Percentiles rank a stretch among this genome's conserved stretches.
These are phyloP conservation scores for Spodoptera frugiperda DNA, from an alignment of 1,140 invertebrate genomes.

Conservation along the genomic window DNA sequence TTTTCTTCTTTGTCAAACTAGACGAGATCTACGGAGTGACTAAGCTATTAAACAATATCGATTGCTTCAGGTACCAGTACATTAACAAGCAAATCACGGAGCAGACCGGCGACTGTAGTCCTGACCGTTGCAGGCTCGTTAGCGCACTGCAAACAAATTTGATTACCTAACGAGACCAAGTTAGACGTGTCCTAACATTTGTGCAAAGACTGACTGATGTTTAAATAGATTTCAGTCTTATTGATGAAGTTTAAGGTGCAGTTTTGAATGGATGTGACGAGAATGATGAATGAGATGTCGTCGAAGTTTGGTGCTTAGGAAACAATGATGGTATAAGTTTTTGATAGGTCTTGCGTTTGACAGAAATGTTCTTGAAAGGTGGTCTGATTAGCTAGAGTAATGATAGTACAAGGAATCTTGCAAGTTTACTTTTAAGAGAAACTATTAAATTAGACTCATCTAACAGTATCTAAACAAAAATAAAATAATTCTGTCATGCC, in stretches of 20 bases:
- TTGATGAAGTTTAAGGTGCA: not conserved
- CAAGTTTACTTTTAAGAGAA: too few species aligned
- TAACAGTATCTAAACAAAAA: too few species aligned
- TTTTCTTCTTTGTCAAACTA: not conserved
- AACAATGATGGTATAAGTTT: constrained; percentile 39
- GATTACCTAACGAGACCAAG: constrained; percentile 78
- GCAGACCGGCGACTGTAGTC: constrained; percentile 54
- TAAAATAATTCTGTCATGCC: too few species aligned
- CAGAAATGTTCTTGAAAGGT: not conserved
- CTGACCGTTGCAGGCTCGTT: constrained; percentile 68
- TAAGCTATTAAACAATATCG: constrained; percentile 48
- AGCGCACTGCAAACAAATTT: constrained; percentile 78
- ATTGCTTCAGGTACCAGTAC: constrained; percentile 38
- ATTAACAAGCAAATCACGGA: constrained; percentile 68
- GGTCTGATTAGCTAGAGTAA: not conserved
- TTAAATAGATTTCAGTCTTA: constrained; percentile 29
- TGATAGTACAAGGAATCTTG: too few species aligned
- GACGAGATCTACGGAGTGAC: constrained; percentile 4
- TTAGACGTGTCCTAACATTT: constrained; percentile 60
- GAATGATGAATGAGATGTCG: constrained; percentile 21
- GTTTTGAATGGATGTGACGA: not conserved
- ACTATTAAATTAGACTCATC: too few species aligned
- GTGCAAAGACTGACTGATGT: constrained; percentile 38
- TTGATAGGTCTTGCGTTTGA: not conserved
- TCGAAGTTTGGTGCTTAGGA: constrained; percentile 23